Evolutionary conservation across 2,888 invertebrate genomes (phyloP), one percentile per base, ranked within the genome.

Genomic region (Euzetes globulus): DNA sequence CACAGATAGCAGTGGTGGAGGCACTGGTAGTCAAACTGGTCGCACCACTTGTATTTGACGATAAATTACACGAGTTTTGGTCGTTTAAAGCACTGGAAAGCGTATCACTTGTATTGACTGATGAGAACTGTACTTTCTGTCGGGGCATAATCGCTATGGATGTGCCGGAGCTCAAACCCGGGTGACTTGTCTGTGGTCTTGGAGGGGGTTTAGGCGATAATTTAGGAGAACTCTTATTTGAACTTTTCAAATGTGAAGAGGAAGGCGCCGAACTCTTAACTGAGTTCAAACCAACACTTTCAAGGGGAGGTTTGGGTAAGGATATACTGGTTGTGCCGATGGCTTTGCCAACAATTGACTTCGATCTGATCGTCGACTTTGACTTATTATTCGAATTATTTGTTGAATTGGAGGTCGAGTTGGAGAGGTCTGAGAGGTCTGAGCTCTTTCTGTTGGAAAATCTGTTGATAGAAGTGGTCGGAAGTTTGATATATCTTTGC

Each of bases 401-500:
- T 17, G 2, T 47, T 15, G 13, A 55, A 55, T 55, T 55, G 15
- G 22, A 22, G n/a, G 13, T 47, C 15, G 47, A 47, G 17, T 25
- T 22, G 22, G 19, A 19, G 22, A 22, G 22, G 13, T 55, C 22
- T 25, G 55, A 55, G n/a, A n/a, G n/a, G 55, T 55, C 45, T 45
- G 17, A 45, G 1, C 17, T 65, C 33, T 9, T 19, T 45, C 45
- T 45, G 3, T 68, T 11, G 45, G 9, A n/a, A 11, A 45, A 68
- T 22, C 45, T 41, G 45, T 19, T 22, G 45, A 68, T 19, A 22
- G 45, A 45, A 5, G n/a, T 72, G 22, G 72, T 47, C n/a, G 75
- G 75, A 13, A 75, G 60, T 37, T 60, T 52, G 22, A 75, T 75
- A 58, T 75, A 75, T 13, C 75, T 55, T 27, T 75, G 75, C 22